phyloP scores from a whole-genome alignment of 2,113 vertebrate genomes.

The Riparia riparia region DNA sequence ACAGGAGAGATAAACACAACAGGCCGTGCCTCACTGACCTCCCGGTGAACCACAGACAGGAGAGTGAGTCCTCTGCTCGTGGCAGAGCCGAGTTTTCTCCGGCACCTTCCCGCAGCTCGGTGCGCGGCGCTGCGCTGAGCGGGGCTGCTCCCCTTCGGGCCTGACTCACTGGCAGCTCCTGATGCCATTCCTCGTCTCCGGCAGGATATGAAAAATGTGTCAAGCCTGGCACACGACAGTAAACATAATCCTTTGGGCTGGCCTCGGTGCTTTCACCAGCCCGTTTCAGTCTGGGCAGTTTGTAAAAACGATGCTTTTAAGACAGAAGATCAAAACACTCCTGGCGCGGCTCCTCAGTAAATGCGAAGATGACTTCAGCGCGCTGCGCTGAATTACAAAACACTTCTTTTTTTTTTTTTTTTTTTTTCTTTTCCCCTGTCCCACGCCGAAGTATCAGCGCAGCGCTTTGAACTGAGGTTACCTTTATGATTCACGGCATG shows the following conservation, averaged over 20 bases:
- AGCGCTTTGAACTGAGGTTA: constrained; percentile 38
- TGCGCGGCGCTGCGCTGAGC: accelerated
- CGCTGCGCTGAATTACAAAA: neutral
- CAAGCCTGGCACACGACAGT: neutral
- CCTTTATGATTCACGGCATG: constrained; percentile 52
- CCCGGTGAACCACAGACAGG: neutral
- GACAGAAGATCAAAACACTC: neutral
- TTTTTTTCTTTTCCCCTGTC: neutral
- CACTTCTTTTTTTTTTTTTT: neutral
- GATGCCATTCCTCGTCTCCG: neutral
- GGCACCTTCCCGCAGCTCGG: neutral
- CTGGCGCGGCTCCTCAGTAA: neutral
- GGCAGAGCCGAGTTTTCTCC: neutral
- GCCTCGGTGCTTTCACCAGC: neutral
- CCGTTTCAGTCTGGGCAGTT: accelerated
- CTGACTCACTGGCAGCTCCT: neutral
- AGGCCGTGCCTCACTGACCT: neutral
- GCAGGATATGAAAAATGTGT: constrained; percentile 16
- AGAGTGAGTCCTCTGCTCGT: neutral
- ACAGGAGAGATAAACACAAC: neutral
- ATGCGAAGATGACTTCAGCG: neutral
- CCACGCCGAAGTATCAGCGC: neutral
- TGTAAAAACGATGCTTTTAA: neutral
- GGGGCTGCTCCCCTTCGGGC: neutral
- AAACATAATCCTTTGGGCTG: neutral